Base-by-base conservation (phyloP, 2,797 vertebrate species). In the Galagoides demidoff region DNA sequence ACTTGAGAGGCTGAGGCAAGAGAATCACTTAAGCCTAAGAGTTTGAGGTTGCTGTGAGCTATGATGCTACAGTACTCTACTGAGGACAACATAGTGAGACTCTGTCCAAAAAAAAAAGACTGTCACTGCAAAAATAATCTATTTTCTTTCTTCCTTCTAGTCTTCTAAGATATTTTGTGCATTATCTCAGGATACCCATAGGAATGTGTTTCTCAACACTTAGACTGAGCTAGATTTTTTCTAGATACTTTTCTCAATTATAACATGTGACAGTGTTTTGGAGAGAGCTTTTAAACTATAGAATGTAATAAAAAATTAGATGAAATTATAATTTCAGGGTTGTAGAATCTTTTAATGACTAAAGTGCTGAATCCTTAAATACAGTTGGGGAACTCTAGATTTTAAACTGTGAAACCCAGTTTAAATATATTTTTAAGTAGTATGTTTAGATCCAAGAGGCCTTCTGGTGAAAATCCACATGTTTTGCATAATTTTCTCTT, bases 251-350 rank as follows among this genome's bases (percentile, higher is more conserved):
- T 70, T 45, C 52, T 84, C 29, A 85, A 3, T 74, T 90, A 83
- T 55, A 83, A 90, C 83, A 73, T 74, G 39, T 92, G 70, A 52
- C 0, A 4, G 11, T 85, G n/a, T 92, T 74, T 95, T 89, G 29
- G 23, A 73, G 85, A 82, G 59, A 63, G 43, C 79, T 61, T 85
- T 74, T 85, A 81, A 90, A 71, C 43, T 70, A 49, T 43, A 66
- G 29, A 34, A 25, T 85, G 17, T 10, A 52, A 8, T 78, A 89
- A 74, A 86, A 91, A 86, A 63, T 29, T 27, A 57, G 29, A n/a
- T 70, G n/a, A 31, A 64, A 43, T 55, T 87, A 37, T 34, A 86
- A 86, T 70, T 92, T 95, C 39, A 84, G 73, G 43, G n/a, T 93
- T 74, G 37, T 55, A 68, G 34, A 70, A 31, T 71, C 55, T 94